Conservation (phyloP, 30 jellyfish, hydroid and myxozoan genomes). For the Hydractinia symbiolongicarpus region DNA sequence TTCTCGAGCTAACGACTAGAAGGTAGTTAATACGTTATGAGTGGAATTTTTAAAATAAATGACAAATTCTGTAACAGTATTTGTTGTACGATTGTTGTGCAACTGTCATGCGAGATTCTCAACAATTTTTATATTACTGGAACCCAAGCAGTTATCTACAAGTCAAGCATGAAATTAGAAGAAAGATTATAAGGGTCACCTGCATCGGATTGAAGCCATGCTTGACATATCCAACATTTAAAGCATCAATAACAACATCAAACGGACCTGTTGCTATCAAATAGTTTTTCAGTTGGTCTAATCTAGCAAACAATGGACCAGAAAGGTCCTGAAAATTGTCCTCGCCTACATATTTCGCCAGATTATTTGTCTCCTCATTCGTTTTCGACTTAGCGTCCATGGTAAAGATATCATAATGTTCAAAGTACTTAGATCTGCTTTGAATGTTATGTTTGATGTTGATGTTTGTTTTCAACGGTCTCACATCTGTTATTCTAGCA, state of each 20-base stretch:
- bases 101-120: no score
- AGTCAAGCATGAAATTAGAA: not conserved
- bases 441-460: not conserved
- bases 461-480: not conserved
- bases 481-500: not conserved
- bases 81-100: no score
- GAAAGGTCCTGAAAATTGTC: not conserved
- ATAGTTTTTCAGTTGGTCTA: not conserved
- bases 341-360: not conserved
- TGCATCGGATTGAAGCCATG: slow-evolving; percentile 16
- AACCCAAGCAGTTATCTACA: not conserved
- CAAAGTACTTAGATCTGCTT: not conserved
- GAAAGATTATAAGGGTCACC: not conserved
- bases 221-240: slow-evolving; percentile 6
- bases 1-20: no score
- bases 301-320: slow-evolving; percentile 6
- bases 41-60: no score
- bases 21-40: no score
- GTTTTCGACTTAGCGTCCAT: not conserved
- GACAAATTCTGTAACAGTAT: no score
- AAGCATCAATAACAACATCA: slow-evolving; percentile 27
- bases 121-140: no score
- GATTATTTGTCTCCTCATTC: not conserved
- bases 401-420: slow-evolving; percentile 11
- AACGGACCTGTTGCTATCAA: not conserved